Base-by-base conservation (phyloP, 2,888 invertebrate species). In the Drosophila algonquin region DNA sequence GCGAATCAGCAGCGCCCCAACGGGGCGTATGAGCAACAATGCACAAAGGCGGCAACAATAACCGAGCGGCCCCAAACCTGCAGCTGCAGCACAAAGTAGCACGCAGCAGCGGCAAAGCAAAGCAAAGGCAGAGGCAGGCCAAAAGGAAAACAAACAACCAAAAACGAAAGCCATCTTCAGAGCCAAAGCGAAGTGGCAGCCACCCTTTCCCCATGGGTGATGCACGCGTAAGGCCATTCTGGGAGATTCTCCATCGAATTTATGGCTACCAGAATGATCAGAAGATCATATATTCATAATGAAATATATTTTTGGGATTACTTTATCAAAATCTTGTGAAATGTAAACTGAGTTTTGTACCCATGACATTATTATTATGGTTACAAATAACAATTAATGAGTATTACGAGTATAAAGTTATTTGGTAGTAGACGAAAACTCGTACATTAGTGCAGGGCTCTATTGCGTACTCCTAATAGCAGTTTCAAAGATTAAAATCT, bases 11-110 rank as follows among this genome's bases (percentile, higher is more conserved):
- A 60, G 59, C 65, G 57, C 65, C 62, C 54, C 71, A 75, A 79
- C 71, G 75, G 67, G 79, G 87, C 85, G 87, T 84, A 84, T 83
- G 82, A 62, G 60, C 67, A 82, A 82, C 81, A 84, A 81, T 87
- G 81, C 75, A 80, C 63, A 75, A 71, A 64, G 40, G 48, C 55
- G 40, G 35, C 50, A 35, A 30, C 55, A 65, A 44, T 60, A 72
- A 64, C 75, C 69, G 68, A 67, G 57, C 73, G 67, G 56, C 76
- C 64, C 64, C 58, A 46, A 81, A 85, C 70, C 75, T n/a, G n/a
- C n/a, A 77, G 67, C 69, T 72, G 64, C 74, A 63, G 68, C 76
- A 61, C 68, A 61, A 70, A 60, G 56, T 62, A 61, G 73, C 77
- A 75, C 80, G 70, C 74, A 75, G 70, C 74, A 75, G 48, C 44